phyloP scores from a whole-genome alignment of 2,888 invertebrate genomes.

The Cataglyphis livida region DNA sequence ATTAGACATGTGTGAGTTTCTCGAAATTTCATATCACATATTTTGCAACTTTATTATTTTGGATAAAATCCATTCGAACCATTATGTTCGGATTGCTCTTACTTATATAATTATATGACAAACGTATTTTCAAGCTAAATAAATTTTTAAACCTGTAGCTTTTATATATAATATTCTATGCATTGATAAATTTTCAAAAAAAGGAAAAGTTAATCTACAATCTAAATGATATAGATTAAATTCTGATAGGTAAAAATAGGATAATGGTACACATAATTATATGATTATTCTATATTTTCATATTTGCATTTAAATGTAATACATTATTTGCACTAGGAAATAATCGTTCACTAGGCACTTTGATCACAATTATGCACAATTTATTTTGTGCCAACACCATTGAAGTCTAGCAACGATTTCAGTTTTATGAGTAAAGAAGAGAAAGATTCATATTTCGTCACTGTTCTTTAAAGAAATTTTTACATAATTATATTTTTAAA shows the following conservation, averaged over 20 bases:
- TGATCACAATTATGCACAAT: constrained; percentile 41
- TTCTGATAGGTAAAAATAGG: constrained; percentile 13
- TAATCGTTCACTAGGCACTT: constrained; percentile 49
- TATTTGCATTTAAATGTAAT: constrained; percentile 38
- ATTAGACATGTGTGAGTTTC: constrained; percentile 50
- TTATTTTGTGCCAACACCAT: constrained; percentile 9
- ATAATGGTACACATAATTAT: constrained; percentile 8
- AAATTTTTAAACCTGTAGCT: background rate
- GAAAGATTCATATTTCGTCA: constrained; percentile 26
- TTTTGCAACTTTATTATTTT: constrained; percentile 21
- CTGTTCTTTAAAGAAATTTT: background rate
- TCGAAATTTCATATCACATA: constrained; percentile 33
- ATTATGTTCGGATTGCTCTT: background rate
- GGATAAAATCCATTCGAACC: constrained; percentile 1
- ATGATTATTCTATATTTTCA: constrained; percentile 27
- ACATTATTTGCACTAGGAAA: constrained; percentile 26
- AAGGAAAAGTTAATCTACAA: background rate
- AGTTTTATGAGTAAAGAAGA: constrained; percentile 4
- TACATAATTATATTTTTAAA: constrained; percentile 2
- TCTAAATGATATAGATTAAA: constrained; percentile 1
- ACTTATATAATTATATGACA: background rate
- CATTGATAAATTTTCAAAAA: background rate
- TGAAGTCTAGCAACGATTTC: constrained; percentile 17
- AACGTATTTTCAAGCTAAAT: constrained; percentile 41
- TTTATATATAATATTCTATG: background rate